A percentile compares a stretch with the other conserved stretches of the same genome.
phyloP scores from a whole-genome alignment of 2,797 vertebrate genomes.

The Thalassophryne amazonica region DNA sequence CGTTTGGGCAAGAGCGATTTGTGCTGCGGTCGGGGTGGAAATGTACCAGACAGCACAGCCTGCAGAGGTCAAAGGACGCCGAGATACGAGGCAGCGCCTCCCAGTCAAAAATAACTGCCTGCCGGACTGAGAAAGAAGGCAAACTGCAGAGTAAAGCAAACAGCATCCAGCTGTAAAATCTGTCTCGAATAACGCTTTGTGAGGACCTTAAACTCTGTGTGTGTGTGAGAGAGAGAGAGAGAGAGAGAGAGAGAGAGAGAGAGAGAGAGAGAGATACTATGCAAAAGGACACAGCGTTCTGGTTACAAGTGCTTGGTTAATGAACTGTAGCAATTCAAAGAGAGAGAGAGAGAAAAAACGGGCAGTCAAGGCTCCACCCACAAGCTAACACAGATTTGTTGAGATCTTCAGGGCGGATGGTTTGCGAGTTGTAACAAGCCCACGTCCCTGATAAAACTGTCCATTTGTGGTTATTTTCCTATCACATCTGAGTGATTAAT shows the following conservation, averaged over 20 bases:
- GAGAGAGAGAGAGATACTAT: too few species aligned
- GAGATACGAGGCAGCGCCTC: conserved; percentile 10
- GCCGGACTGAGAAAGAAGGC: not conserved
- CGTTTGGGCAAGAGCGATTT: conserved; percentile 40
- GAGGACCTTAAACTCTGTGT: not conserved
- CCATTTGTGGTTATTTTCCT: too few species aligned
- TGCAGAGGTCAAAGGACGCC: conserved; percentile 28
- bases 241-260: too few species aligned
- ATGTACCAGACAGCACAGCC: conserved; percentile 20
- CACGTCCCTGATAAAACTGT: too few species aligned
- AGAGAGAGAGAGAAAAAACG: not conserved
- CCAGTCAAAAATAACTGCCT: conserved; percentile 13
- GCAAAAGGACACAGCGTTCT: not conserved
- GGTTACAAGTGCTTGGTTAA: conserved; percentile 15
- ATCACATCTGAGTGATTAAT: too few species aligned
- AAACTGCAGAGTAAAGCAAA: conserved; percentile 11
- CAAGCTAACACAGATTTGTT: not conserved
- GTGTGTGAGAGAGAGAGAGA: not conserved
- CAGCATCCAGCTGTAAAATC: conserved; percentile 15
- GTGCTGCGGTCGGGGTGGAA: conserved; percentile 35
- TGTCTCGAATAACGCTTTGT: conserved; percentile 25
- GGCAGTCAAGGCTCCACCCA: conserved; percentile 34
- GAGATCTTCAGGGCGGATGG: not conserved
- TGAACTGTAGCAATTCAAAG: conserved; percentile 7
- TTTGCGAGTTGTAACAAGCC: conserved; percentile 33